A percentile compares a stretch with the other conserved stretches of the same genome.
These are phyloP conservation scores for Xenopus borealis DNA, from an alignment of 2,113 vertebrate species.

Conservation along the genomic window DNA sequence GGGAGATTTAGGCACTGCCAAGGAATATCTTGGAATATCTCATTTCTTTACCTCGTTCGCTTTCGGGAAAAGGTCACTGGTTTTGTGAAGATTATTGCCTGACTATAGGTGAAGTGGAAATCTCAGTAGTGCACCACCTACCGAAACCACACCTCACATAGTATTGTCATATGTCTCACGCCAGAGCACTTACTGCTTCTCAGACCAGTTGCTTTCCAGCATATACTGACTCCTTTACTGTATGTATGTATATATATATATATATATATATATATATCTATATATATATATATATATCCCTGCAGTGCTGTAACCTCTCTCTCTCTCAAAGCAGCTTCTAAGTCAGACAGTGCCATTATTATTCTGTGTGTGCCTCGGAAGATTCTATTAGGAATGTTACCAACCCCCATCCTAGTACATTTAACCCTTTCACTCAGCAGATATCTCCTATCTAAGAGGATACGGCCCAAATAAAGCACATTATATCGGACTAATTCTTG, in stretches of 20 bases:
- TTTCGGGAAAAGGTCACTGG: constrained; percentile 49
- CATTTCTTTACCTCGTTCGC: constrained; percentile 41
- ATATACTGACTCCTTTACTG: background rate
- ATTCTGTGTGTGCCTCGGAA: too few species aligned
- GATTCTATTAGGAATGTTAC: too few species aligned
- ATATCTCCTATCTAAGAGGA: too few species aligned
- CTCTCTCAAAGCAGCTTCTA: too few species aligned
- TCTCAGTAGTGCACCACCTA: constrained; percentile 42
- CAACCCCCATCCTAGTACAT: too few species aligned
- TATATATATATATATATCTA: too few species aligned
- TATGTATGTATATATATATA: background rate
- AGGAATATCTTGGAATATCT: constrained; percentile 41
- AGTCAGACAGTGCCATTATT: too few species aligned
- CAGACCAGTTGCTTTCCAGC: background rate
- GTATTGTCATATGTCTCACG: background rate
- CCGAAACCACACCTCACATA: constrained; percentile 28
- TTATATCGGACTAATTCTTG: too few species aligned
- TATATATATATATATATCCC: too few species aligned
- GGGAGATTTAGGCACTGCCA: constrained; percentile 38
- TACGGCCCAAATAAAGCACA: too few species aligned
- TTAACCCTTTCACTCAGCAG: too few species aligned
- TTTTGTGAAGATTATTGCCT: constrained; percentile 20
- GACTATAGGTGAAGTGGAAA: constrained; percentile 38
- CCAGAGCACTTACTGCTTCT: background rate
- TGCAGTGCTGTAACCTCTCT: too few species aligned